Percentiles rank a stretch among this genome's conserved stretches.
Evolutionary conservation across 2,888 invertebrate species (phyloP).

Genomic region (Apamea sordens): DNA sequence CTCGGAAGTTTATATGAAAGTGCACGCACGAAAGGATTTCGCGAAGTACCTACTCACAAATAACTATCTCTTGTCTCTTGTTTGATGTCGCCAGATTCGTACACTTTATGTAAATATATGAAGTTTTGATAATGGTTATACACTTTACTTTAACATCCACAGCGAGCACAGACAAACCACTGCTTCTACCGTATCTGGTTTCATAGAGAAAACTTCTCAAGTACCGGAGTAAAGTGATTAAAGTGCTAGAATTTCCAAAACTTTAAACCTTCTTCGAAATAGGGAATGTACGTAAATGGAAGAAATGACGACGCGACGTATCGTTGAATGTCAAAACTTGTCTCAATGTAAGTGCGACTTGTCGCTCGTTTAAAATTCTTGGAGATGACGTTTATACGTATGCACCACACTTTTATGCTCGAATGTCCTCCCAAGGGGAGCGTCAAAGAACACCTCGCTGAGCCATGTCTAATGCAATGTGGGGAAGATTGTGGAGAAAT

Average conservation of each 20-base stretch:
- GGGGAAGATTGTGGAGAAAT: background rate
- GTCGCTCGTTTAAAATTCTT: conserved; percentile 41
- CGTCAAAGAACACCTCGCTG: conserved; percentile 31
- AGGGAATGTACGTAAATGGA: conserved; percentile 25
- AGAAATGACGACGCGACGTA: conserved; percentile 15
- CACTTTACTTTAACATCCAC: conserved; percentile 13
- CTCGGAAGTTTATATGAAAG: conserved; percentile 71
- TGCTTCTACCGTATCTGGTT: background rate
- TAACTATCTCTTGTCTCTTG: conserved; percentile 52
- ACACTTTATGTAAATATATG: conserved; percentile 38
- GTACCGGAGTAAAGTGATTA: background rate
- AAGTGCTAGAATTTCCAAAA: conserved; percentile 16
- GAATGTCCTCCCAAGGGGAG: conserved; percentile 24
- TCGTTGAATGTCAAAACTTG: conserved; percentile 45
- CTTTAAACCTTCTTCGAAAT: conserved; percentile 18
- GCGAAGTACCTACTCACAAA: conserved; percentile 75
- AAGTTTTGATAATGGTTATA: conserved; percentile 22
- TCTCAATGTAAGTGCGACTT: conserved; percentile 22
- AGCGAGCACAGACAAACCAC: background rate
- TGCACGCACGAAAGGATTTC: conserved; percentile 77
- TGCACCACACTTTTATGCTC: conserved; percentile 44
- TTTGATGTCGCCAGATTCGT: conserved; percentile 44
- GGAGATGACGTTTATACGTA: conserved; percentile 23
- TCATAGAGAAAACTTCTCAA: conserved; percentile 19
- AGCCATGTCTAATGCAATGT: conserved; percentile 29